A percentile compares a stretch with the other conserved stretches of the same genome.
Evolutionary conservation across 1,140 invertebrate genomes (phyloP).

Genomic region (Zelostemma sp.): DNA sequence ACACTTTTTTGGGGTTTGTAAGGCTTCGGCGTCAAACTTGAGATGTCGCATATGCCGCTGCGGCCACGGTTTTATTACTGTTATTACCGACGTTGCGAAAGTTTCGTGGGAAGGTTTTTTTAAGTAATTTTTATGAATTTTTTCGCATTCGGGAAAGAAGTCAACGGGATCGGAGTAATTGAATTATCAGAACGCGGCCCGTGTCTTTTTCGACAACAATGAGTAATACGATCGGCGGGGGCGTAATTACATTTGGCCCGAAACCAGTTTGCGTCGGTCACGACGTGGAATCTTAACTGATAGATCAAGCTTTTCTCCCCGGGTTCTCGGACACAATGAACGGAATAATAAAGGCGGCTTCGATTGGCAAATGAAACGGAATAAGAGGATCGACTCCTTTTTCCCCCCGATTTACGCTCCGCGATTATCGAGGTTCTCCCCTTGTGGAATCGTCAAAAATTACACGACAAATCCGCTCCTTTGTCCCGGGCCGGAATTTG

Average conservation of each 20-base stretch:
- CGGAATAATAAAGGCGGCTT: constrained; percentile 47
- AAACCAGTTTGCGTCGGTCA: constrained; percentile 41
- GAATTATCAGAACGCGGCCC: neutral
- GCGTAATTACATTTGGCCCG: constrained; percentile 29
- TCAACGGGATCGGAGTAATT: neutral
- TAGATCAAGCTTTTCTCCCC: constrained; percentile 54
- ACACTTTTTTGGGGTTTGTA: too few species aligned
- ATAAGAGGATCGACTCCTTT: constrained; percentile 40
- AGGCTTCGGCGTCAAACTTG: too few species aligned
- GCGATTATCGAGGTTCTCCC: neutral
- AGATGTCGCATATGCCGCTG: too few species aligned
- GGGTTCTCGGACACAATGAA: constrained; percentile 42
- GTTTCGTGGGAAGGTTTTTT: too few species aligned
- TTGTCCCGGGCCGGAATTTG: too few species aligned
- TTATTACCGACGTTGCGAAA: too few species aligned
- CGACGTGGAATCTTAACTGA: constrained; percentile 30
- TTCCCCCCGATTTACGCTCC: neutral
- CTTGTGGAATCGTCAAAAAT: too few species aligned
- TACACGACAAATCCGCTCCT: too few species aligned
- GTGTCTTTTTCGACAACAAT: constrained; percentile 22
- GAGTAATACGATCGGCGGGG: constrained; percentile 32
- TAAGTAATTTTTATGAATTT: too few species aligned
- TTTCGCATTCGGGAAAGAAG: neutral
- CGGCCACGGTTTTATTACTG: too few species aligned
- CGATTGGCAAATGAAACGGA: constrained; percentile 57